A percentile compares a stretch with the other conserved stretches of the same genome.
Evolutionary conservation across 1,140 invertebrate species (phyloP).

Genomic region (Drosophila cardini): DNA sequence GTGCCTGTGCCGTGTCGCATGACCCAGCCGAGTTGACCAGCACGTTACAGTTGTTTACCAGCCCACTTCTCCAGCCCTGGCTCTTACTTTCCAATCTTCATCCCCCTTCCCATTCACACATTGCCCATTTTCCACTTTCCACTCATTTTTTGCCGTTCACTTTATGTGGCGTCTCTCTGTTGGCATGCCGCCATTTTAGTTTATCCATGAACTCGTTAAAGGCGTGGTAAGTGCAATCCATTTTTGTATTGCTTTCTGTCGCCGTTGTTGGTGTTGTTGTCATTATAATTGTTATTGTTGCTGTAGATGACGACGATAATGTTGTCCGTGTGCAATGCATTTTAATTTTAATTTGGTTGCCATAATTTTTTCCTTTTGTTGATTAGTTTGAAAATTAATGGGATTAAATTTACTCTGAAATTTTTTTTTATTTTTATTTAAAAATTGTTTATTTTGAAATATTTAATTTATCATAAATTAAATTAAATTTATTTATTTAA

Average conservation of each 20-base stretch:
- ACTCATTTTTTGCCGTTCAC: constrained; percentile 19
- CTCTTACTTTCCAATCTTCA: not conserved
- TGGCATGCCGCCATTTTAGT: constrained; percentile 79
- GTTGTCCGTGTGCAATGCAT: constrained; percentile 50
- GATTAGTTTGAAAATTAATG: constrained; percentile 25
- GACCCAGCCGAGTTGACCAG: constrained; percentile 41
- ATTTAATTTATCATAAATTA: no score
- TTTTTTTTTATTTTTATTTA: no score
- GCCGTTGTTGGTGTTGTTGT: not conserved
- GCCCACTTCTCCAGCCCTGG: constrained; percentile 12
- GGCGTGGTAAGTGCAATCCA: constrained; percentile 64
- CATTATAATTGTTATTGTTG: not conserved
- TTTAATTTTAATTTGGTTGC: constrained; percentile 50
- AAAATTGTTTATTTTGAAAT: no score
- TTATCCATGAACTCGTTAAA: constrained; percentile 80
- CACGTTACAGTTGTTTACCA: constrained; percentile 40
- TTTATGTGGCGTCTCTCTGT: constrained; percentile 51
- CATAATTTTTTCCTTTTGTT: constrained; percentile 25
- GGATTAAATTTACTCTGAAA: no score
- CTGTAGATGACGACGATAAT: constrained; percentile 36
- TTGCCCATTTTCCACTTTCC: constrained; percentile 18
- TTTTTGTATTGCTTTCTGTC: constrained; percentile 27
- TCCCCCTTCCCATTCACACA: constrained; percentile 8
- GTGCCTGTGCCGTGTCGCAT: constrained; percentile 26
- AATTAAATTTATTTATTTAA: no score